These are phyloP conservation scores for Aethina tumida DNA, from an alignment of 1,140 invertebrate genomes.

Conservation along the genomic window DNA sequence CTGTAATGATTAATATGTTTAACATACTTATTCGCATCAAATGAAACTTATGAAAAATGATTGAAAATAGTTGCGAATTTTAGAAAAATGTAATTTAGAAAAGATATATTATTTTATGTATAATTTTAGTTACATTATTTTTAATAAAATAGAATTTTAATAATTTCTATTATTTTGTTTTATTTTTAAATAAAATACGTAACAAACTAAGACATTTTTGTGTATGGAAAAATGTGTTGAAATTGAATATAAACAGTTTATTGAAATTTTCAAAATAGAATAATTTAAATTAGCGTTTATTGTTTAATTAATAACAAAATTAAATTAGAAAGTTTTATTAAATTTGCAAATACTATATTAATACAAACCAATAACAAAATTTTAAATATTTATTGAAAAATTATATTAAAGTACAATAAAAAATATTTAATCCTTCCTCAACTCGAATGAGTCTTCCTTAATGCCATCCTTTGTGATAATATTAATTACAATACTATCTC, in stretches of 20 bases:
- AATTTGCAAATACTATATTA: neutral
- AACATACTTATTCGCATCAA: too few relatives aligned
- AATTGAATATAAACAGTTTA: neutral
- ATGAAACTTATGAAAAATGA: too few relatives aligned
- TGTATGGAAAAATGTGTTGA: too few relatives aligned
- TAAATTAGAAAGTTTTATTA: neutral
- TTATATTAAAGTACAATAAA: slow-evolving; percentile 3
- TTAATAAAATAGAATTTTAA: too few relatives aligned
- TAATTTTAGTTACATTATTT: too few relatives aligned
- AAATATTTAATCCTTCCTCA: slow-evolving; percentile 66
- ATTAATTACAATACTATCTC: slow-evolving; percentile 82
- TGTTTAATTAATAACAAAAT: neutral
- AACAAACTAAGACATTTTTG: too few relatives aligned
- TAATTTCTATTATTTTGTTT: too few relatives aligned
- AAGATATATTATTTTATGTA: too few relatives aligned
- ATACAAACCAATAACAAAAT: neutral
- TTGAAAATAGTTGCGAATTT: too few relatives aligned
- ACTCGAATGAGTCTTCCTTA: slow-evolving; percentile 52
- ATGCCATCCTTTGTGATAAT: slow-evolving; percentile 87
- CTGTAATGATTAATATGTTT: too few relatives aligned
- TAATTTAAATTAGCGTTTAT: neutral
- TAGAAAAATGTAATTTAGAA: too few relatives aligned
- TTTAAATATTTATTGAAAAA: slow-evolving; percentile 1
- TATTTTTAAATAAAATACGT: too few relatives aligned
- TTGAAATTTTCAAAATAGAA: neutral